phyloP scores from a whole-genome alignment of 2,888 invertebrate genomes.

The Branchinecta sandiegonensis region DNA sequence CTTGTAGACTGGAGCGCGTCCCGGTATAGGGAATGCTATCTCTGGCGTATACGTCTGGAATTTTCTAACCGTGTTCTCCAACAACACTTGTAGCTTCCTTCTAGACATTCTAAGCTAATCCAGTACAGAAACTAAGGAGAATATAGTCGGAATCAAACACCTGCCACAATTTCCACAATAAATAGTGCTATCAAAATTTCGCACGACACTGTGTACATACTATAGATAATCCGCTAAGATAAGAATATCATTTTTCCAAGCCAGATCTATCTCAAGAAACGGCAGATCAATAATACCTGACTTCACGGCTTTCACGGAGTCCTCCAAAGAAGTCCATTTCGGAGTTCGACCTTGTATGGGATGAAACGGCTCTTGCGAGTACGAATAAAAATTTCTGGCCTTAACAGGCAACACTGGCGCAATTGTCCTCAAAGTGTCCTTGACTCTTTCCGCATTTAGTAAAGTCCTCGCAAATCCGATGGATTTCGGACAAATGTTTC shows the following conservation, averaged over 20 bases:
- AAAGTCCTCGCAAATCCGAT: no score
- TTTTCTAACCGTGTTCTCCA: neutral
- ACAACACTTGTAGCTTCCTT: neutral
- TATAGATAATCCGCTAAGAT: no score
- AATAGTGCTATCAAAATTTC: no score
- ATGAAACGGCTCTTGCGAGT: conserved; percentile 64
- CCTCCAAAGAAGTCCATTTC: conserved; percentile 52
- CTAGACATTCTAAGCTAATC: neutral
- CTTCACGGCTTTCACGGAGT: conserved; percentile 61
- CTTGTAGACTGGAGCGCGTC: conserved; percentile 32
- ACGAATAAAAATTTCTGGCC: conserved; percentile 53
- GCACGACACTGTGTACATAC: no score
- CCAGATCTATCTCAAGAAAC: no score
- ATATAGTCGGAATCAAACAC: no score
- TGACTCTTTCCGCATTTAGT: no score
- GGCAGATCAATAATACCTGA: conserved; percentile 46
- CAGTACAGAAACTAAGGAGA: no score
- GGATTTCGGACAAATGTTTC: no score
- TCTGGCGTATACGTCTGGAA: conserved; percentile 11
- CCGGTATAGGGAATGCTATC: conserved; percentile 33
- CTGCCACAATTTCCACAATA: no score
- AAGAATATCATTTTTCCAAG: no score
- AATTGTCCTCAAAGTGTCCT: no score
- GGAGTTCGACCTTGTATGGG: conserved; percentile 57
- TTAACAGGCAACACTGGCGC: neutral